phyloP scores from a whole-genome alignment of 2,888 invertebrate genomes.

The Noctua pronuba region DNA sequence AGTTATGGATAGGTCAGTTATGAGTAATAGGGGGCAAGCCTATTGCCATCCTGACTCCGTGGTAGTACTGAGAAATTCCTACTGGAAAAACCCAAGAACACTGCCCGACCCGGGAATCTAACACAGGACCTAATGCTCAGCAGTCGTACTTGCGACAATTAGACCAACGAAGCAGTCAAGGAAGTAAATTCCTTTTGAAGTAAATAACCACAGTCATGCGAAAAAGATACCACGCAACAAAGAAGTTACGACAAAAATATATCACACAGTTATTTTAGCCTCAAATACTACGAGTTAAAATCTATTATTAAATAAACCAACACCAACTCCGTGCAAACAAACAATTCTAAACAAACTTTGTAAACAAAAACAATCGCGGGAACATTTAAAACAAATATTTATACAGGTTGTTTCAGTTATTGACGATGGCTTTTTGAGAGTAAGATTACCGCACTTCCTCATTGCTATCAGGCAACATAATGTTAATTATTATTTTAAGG shows the following conservation, averaged over 20 bases:
- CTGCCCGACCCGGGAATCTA: too few relatives aligned
- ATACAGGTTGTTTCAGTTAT: slow-evolving; percentile 30
- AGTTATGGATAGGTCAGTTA: too few relatives aligned
- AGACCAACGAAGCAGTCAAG: too few relatives aligned
- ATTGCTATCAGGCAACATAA: not conserved
- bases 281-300: slow-evolving; percentile 35
- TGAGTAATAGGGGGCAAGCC: too few relatives aligned
- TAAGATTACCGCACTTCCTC: not conserved
- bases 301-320: slow-evolving; percentile 57
- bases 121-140: too few relatives aligned
- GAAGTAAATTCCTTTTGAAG: not conserved
- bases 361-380: slow-evolving; percentile 58
- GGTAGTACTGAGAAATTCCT: too few relatives aligned
- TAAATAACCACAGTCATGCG: not conserved
- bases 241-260: not conserved
- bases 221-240: not conserved
- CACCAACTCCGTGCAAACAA: slow-evolving; percentile 49
- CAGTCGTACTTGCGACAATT: too few relatives aligned
- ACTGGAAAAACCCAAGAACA: too few relatives aligned
- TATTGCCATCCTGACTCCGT: too few relatives aligned
- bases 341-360: slow-evolving; percentile 59
- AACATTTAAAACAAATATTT: slow-evolving; percentile 60
- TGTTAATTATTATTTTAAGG: not conserved
- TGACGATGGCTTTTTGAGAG: slow-evolving; percentile 9
- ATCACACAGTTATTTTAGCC: slow-evolving; percentile 1